phyloP scores from a whole-genome alignment of 2,888 invertebrate genomes.

The Portevinia maculata region DNA sequence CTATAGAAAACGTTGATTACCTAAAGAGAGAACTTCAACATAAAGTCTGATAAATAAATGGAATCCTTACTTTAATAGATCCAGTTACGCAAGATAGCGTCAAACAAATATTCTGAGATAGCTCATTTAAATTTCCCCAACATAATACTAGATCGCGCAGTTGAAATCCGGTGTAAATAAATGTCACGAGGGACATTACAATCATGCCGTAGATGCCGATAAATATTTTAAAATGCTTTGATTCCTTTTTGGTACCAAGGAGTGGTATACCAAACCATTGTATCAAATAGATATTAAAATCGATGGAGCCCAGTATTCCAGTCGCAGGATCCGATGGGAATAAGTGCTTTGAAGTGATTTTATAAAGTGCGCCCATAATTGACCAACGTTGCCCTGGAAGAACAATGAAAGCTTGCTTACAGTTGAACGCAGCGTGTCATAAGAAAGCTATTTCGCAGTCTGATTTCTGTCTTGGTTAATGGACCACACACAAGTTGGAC shows the following conservation, averaged over 20 bases:
- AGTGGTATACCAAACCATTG: constrained; percentile 77
- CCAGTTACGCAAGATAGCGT: constrained; percentile 74
- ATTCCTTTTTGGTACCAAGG: constrained; percentile 75
- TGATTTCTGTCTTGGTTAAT: too few relatives aligned
- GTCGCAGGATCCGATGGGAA: constrained; percentile 75
- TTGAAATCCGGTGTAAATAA: constrained; percentile 73
- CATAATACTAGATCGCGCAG: constrained; percentile 70
- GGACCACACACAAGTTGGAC: too few relatives aligned
- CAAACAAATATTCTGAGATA: constrained; percentile 75
- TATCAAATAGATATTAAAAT: constrained; percentile 77
- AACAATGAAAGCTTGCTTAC: too few relatives aligned
- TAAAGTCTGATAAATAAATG: background rate
- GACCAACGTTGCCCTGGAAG: background rate
- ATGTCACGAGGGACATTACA: constrained; percentile 29
- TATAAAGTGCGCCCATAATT: constrained; percentile 12
- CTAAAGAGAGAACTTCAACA: constrained; percentile 39
- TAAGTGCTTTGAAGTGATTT: constrained; percentile 44
- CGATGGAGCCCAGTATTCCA: constrained; percentile 77
- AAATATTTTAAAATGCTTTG: constrained; percentile 42
- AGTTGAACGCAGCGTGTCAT: too few relatives aligned
- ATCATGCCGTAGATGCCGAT: constrained; percentile 63
- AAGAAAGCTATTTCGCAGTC: too few relatives aligned
- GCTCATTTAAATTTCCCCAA: constrained; percentile 63
- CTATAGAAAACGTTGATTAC: constrained; percentile 74
- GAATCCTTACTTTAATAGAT: background rate